These are phyloP conservation scores for Porites lutea DNA, from an alignment of 64 coral and sea anemone species.

Conservation along the genomic window DNA sequence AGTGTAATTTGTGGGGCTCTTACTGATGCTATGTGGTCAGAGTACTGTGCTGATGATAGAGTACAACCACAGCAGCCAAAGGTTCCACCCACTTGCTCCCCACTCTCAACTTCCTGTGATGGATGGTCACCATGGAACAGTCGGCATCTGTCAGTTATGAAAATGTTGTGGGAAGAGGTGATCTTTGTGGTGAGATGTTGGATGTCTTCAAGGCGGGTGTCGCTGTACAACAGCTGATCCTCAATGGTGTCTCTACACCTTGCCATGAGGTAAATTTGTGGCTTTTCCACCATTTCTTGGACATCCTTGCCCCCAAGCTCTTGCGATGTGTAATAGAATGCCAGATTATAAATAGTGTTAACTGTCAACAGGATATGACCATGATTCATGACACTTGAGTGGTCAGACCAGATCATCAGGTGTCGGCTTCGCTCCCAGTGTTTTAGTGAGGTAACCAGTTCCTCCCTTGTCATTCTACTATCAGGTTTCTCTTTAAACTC, in stretches of 20 bases:
- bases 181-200: conserved; percentile 10
- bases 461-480: not conserved
- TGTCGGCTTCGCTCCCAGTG: conserved; percentile 15
- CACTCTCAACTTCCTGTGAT: conserved; percentile 46
- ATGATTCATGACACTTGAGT: conserved; percentile 51
- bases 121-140: conserved; percentile 62
- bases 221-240: conserved; percentile 51
- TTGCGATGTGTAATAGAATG: conserved; percentile 40
- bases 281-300: conserved; percentile 57
- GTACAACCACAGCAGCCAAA: conserved; percentile 54
- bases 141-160: conserved; percentile 23
- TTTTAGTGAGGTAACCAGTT: not conserved
- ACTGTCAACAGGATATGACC: conserved; percentile 48
- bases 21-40: not conserved
- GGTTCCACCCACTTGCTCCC: conserved; percentile 40
- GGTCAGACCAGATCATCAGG: conserved; percentile 61
- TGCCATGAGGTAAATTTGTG: conserved; percentile 53
- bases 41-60: not conserved
- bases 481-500: no score
- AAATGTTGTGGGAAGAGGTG: not conserved
- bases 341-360: conserved; percentile 29
- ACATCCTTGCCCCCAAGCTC: conserved; percentile 8
- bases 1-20: conserved; percentile 9
- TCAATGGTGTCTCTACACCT: conserved; percentile 51
- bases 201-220: conserved; percentile 58